Conservation (phyloP, 2,888 invertebrate genomes). For the Notodonta dromedarius region DNA sequence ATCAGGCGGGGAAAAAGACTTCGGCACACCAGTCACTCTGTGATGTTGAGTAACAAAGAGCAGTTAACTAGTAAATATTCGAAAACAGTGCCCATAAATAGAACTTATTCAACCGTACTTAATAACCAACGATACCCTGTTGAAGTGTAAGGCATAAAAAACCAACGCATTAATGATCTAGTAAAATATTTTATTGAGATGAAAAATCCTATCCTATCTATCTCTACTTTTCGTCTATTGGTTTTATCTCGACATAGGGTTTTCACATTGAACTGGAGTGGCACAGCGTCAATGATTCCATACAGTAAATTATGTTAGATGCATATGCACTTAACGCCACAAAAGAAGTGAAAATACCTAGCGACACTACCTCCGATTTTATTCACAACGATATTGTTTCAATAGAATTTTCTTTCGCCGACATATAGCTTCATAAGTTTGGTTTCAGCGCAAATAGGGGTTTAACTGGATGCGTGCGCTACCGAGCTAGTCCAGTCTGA, state of each 20-base stretch:
- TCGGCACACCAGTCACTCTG: neutral
- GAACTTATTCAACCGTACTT: neutral
- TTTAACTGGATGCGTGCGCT: conserved; percentile 38
- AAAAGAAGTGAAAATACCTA: neutral
- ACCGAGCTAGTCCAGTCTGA: conserved; percentile 42
- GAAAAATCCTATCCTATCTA: too few species aligned
- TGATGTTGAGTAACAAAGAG: neutral
- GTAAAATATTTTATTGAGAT: neutral
- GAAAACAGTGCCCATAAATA: neutral
- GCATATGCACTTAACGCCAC: too few species aligned
- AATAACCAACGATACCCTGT: too few species aligned
- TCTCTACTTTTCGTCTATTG: too few species aligned
- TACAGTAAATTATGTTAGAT: too few species aligned
- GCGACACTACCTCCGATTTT: neutral
- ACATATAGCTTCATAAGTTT: conserved; percentile 19
- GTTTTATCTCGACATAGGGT: too few species aligned
- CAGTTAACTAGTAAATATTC: neutral
- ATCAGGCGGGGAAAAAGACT: neutral
- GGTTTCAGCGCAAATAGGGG: conserved; percentile 46
- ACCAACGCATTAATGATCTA: neutral
- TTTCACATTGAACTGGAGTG: too few species aligned
- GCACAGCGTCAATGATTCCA: too few species aligned
- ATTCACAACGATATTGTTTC: conserved; percentile 15
- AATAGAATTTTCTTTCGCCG: conserved; percentile 7
- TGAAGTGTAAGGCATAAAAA: too few species aligned